Evolutionary conservation across 1,140 invertebrate genomes (phyloP).

Genomic region (Goniozus legneri): DNA sequence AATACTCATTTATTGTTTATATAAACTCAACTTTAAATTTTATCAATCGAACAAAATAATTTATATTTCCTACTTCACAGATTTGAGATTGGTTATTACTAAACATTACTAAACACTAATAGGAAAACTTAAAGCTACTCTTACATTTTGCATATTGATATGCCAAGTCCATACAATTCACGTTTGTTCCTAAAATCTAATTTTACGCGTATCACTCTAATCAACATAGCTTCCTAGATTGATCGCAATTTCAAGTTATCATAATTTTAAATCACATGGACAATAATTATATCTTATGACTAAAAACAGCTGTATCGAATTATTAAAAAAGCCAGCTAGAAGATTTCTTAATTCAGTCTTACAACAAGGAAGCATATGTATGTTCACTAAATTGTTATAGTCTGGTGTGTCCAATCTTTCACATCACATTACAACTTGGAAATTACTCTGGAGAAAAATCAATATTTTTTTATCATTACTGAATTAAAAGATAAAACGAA

Average conservation of each 20-base stretch:
- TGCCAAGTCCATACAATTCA: neutral
- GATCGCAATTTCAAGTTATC: neutral
- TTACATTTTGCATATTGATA: neutral
- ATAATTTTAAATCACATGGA: neutral
- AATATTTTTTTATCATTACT: constrained; percentile 9
- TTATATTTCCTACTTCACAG: neutral
- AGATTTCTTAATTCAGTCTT: constrained; percentile 23
- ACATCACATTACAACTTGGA: constrained; percentile 16
- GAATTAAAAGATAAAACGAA: constrained; percentile 8
- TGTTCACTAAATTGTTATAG: constrained; percentile 13
- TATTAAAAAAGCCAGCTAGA: neutral
- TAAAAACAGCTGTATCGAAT: neutral
- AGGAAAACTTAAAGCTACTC: neutral
- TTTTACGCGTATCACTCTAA: neutral
- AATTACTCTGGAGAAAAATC: constrained; percentile 11
- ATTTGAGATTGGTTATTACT: neutral
- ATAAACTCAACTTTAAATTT: neutral
- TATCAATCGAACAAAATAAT: neutral
- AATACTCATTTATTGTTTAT: neutral
- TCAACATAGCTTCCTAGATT: neutral
- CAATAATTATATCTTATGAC: neutral
- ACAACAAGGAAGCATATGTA: constrained; percentile 20
- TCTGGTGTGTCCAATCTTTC: too few relatives aligned
- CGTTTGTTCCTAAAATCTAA: neutral
- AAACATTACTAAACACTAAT: neutral